Percentiles rank a stretch among this genome's conserved stretches.
Evolutionary conservation across 1,140 invertebrate species (phyloP).

Genomic region (Drosophila virilis): DNA sequence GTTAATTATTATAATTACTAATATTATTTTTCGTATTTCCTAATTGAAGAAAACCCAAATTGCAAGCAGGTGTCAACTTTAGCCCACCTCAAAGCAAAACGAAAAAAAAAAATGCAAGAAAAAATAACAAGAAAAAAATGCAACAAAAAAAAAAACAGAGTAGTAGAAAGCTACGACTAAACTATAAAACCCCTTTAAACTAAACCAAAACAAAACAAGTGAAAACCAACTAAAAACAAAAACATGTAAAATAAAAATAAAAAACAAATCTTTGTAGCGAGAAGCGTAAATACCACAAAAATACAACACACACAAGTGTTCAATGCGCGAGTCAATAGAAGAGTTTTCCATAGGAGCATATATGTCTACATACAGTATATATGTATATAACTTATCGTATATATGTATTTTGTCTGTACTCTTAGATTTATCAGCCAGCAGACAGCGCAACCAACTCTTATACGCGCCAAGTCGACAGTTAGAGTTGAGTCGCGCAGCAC

Average conservation of each 20-base stretch:
- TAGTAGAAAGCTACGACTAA: slow-evolving; percentile 2
- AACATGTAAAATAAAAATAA: slow-evolving; percentile 9
- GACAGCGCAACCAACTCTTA: slow-evolving; percentile 4
- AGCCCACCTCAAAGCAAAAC: slow-evolving; percentile 31
- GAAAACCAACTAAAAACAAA: slow-evolving; percentile 11
- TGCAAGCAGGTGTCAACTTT: slow-evolving; percentile 36
- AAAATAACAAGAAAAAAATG: neutral
- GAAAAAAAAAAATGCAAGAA: slow-evolving; percentile 10
- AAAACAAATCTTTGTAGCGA: slow-evolving; percentile 10
- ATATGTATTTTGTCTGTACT: slow-evolving; percentile 14
- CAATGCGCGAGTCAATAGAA: slow-evolving; percentile 19
- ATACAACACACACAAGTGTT: slow-evolving; percentile 20
- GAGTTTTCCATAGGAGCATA: slow-evolving; percentile 16
- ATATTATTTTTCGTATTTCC: slow-evolving; percentile 23
- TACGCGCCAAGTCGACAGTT: neutral
- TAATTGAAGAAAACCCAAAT: slow-evolving; percentile 30
- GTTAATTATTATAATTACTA: slow-evolving; percentile 20
- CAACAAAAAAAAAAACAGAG: slow-evolving; percentile 3
- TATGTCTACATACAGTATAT: neutral
- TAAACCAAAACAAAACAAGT: slow-evolving; percentile 2
- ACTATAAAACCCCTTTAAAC: neutral
- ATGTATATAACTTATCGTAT: neutral
- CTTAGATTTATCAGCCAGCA: slow-evolving; percentile 11
- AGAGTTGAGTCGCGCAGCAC: slow-evolving; percentile 3
- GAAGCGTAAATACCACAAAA: neutral